Evolutionary conservation across 2,797 vertebrate genomes (phyloP).

Genomic region (Phoxinus dragarum): DNA sequence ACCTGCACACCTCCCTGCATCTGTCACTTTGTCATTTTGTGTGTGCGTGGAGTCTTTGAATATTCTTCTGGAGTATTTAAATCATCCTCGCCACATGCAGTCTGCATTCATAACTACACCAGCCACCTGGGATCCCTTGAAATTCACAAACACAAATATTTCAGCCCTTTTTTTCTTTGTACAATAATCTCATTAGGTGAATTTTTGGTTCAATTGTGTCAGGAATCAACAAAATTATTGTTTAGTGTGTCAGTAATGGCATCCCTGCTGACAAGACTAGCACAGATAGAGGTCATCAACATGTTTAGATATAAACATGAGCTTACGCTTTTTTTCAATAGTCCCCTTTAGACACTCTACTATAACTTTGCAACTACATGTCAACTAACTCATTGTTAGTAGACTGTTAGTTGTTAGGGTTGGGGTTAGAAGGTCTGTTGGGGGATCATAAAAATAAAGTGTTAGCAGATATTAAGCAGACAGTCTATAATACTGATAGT

Average conservation of each 20-base stretch:
- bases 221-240: not conserved
- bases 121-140: slow-evolving; percentile 35
- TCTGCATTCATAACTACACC: slow-evolving; percentile 26
- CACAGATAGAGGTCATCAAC: not conserved
- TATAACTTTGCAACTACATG: not conserved
- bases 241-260: not conserved
- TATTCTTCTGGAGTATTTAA: slow-evolving; percentile 46
- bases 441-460: not conserved
- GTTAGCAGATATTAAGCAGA: not conserved
- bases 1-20: slow-evolving; percentile 59
- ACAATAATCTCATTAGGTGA: slow-evolving; percentile 26
- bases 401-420: too few species aligned
- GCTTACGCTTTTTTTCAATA: not conserved
- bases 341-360: not conserved
- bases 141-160: slow-evolving; percentile 37
- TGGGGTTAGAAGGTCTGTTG: too few species aligned
- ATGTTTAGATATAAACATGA: not conserved
- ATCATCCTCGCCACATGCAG: slow-evolving; percentile 19
- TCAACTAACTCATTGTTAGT: too few species aligned
- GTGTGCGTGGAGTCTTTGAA: slow-evolving; percentile 31
- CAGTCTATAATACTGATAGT: not conserved
- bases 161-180: not conserved
- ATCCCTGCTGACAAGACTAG: not conserved
- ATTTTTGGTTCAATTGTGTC: slow-evolving; percentile 19
- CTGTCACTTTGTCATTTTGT: slow-evolving; percentile 54